Evolutionary conservation across 1,140 invertebrate species (phyloP), one percentile per base, ranked within the genome.

Genomic region (Drosophila auraria): DNA sequence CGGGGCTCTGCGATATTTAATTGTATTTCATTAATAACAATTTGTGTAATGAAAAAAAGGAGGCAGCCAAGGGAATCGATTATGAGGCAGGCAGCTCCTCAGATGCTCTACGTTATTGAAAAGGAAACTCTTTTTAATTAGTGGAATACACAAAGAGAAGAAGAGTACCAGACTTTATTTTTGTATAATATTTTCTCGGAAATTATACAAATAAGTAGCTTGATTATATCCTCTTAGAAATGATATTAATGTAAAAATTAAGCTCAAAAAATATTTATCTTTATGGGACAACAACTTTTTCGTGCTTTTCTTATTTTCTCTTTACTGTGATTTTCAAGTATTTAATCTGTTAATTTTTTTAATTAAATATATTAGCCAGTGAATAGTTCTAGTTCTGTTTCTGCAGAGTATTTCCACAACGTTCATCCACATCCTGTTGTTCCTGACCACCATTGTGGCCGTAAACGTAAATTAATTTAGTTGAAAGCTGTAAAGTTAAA

Each of bases 401-500:
- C 3, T 25, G 23, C 0, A 71, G 68, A 56, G 68, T 69, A 71
- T 69, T 54, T 17, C 12, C 1, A 12, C 4, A 73, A 1, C 23
- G 38, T 40, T 8, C 20, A 30, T 60, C 30, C 44, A 27, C 23
- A 17, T 14, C 68, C 45, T 30, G 58, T 66, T 78, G 73, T 65
- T 27, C 61, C 61, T 63, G 57, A 30, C 51, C 61, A 53, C 40
- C 50, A 63, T 82, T 74, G 81, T 74, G 76, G 58, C 75, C 42
- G 78, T 82, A 91, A 91, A 91, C 91, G 89, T 91, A 91, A 91
- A 91, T 91, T 91, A 91, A 91, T 91, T 91, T 91, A 91, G 89
- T 89, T 84, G 87, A 91, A 91, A 91, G 89, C 89, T 91, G 84
- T 91, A 91, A 91, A 91, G 89, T 91, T 89, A 86, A 91, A 86